Evolutionary conservation across 2,113 vertebrate genomes (phyloP).

Genomic region (Thymallus thymallus): DNA sequence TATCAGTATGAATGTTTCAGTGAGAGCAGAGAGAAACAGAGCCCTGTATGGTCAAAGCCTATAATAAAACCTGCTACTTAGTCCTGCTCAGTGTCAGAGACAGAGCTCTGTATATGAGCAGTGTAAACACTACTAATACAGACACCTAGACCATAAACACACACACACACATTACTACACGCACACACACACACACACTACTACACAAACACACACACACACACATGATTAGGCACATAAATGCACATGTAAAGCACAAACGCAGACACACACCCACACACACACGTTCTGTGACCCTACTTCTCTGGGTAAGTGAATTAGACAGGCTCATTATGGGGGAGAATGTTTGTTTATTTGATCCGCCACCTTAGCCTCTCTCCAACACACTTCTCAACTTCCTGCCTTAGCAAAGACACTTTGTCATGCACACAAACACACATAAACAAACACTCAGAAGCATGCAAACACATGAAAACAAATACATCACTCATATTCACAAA

Average conservation of each 20-base stretch:
- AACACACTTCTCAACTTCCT: constrained; percentile 11
- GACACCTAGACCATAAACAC: not conserved
- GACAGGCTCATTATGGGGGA: not conserved
- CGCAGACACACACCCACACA: constrained; percentile 15
- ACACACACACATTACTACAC: not conserved
- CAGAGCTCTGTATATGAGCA: not conserved
- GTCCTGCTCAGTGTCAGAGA: constrained; percentile 14
- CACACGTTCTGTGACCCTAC: not conserved
- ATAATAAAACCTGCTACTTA: not conserved
- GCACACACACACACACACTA: not conserved
- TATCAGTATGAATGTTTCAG: not conserved
- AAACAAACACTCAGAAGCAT: constrained; percentile 12
- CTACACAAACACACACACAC: not conserved
- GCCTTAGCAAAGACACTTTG: not conserved
- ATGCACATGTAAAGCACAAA: not conserved
- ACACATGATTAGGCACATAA: not conserved
- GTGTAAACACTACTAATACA: constrained; percentile 14
- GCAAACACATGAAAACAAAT: not conserved
- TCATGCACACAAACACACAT: not conserved
- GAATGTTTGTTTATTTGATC: constrained; percentile 7
- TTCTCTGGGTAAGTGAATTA: not conserved
- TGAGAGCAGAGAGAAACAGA: constrained; percentile 6
- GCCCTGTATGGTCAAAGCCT: constrained; percentile 28
- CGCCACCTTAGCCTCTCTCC: constrained; percentile 4
- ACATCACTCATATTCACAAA: not conserved